These are phyloP conservation scores for Copidosoma aretas DNA, from an alignment of 2,888 invertebrate species.

Conservation along the genomic window DNA sequence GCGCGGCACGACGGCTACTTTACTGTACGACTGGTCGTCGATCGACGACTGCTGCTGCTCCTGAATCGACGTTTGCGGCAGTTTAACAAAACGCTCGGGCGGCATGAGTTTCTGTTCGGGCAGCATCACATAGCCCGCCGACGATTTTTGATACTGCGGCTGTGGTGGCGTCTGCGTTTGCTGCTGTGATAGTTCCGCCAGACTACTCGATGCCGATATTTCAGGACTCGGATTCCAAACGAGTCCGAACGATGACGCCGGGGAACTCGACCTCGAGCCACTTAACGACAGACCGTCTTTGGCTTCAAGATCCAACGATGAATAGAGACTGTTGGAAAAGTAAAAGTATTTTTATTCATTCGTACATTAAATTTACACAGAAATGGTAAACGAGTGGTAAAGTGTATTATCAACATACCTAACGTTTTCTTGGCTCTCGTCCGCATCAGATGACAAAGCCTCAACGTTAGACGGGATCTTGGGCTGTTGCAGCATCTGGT, in stretches of 20 bases:
- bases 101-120: conserved; percentile 32
- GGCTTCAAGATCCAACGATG: conserved; percentile 37
- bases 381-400: not conserved
- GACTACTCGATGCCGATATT: not conserved
- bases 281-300: conserved; percentile 34
- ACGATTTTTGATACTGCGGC: conserved; percentile 19
- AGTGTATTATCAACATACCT: conserved; percentile 17
- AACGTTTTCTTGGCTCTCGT: conserved; percentile 24
- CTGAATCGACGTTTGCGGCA: conserved; percentile 47
- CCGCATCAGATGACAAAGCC: conserved; percentile 4
- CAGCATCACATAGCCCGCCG: conserved; percentile 52
- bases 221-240: conserved; percentile 33
- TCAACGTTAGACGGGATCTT: conserved; percentile 17
- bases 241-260: conserved; percentile 33
- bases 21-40: conserved; percentile 57
- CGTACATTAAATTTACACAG: not conserved
- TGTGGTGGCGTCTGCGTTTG: too few species aligned
- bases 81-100: conserved; percentile 42
- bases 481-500: conserved; percentile 48
- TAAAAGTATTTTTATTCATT: not conserved
- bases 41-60: conserved; percentile 24
- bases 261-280: conserved; percentile 37
- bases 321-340: conserved; percentile 23
- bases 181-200: not conserved
- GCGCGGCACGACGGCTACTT: conserved; percentile 55